Evolutionary conservation across 2,888 invertebrate species (phyloP), one percentile per base, ranked within the genome.

Genomic region (Apoda limacodes): DNA sequence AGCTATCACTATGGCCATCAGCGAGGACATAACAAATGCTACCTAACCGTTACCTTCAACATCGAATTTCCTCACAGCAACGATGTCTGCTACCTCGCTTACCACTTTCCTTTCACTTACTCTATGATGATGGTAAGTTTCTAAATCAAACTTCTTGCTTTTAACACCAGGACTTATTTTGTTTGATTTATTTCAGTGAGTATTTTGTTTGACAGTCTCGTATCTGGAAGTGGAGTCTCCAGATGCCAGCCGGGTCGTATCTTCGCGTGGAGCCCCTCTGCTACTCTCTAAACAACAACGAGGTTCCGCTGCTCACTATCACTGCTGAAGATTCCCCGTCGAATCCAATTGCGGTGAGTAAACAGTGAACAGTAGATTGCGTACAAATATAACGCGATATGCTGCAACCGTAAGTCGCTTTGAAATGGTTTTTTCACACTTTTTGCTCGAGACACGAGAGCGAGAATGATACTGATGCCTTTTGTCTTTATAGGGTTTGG

Each of bases 41-140:
- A 90, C 67, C 84, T 88, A 53, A 92, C 93, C 0, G 86, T 90
- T 21, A 88, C 91, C 3, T 93, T 94, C 71, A 88, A 86, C 43
- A 81, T 94, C 17, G 84, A 80, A 26, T 93, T 94, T 64, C 86
- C 85, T 4, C 88, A 92, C 62, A 69, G 80, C 28, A 83, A 86
- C 39, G 94, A 94, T 56, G 84, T 92, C 28, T 90, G 91, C 60
- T 94, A 94, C 63, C 62, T 94, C 37, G 93, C 93, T 2, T 94
- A 93, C 57, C 93, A 94, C 66, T 93, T 88, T 60, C 94, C 94
- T 0, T 94, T 90, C 63, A 90, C 92, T 0, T 93, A 91, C 58
- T 87, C 90, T 10, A 85, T 85, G 63, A 74, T 92, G 55, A 81
- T 89, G 87, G 88, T 89, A 48, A 54, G 60, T n/a, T 13, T 3